Conservation (phyloP, 2,113 vertebrate species). For the Myxocyprinus asiaticus region DNA sequence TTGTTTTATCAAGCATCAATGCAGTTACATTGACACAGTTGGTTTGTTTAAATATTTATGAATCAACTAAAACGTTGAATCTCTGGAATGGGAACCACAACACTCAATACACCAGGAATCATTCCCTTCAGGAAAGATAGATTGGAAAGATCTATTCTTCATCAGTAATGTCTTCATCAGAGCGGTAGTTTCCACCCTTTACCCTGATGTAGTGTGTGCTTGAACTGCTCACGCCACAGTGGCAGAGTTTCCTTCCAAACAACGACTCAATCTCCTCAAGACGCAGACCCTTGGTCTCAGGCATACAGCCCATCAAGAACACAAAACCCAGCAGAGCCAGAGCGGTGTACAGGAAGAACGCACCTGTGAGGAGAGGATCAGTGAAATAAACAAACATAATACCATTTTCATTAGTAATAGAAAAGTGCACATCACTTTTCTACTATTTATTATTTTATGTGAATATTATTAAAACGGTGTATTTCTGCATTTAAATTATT, state of each 20-base stretch:
- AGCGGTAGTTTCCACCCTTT: conserved; percentile 88
- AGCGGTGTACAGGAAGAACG: conserved; percentile 91
- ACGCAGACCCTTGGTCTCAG: conserved; percentile 91
- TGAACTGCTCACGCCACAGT: conserved; percentile 79
- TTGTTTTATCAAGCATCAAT: too few species aligned
- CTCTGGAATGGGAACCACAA: conserved; percentile 36
- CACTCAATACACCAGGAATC: neutral
- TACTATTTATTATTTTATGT: neutral
- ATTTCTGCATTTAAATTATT: too few species aligned
- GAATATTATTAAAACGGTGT: too few species aligned
- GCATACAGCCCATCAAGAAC: conserved; percentile 89
- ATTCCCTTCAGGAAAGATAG: neutral
- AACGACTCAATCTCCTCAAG: conserved; percentile 93
- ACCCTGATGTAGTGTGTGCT: conserved; percentile 91
- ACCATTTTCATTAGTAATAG: neutral
- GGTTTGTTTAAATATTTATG: neutral
- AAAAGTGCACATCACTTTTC: too few species aligned
- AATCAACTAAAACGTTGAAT: conserved; percentile 7
- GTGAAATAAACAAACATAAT: neutral
- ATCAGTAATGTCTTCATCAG: conserved; percentile 89
- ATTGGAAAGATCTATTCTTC: conserved; percentile 76
- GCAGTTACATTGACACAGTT: neutral
- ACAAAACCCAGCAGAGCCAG: conserved; percentile 85
- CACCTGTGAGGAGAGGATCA: conserved; percentile 74
- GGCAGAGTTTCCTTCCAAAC: conserved; percentile 86